Percentiles rank a stretch among this genome's conserved stretches.
Conservation (phyloP, 2,113 vertebrate genomes). For the Gambusia affinis region DNA sequence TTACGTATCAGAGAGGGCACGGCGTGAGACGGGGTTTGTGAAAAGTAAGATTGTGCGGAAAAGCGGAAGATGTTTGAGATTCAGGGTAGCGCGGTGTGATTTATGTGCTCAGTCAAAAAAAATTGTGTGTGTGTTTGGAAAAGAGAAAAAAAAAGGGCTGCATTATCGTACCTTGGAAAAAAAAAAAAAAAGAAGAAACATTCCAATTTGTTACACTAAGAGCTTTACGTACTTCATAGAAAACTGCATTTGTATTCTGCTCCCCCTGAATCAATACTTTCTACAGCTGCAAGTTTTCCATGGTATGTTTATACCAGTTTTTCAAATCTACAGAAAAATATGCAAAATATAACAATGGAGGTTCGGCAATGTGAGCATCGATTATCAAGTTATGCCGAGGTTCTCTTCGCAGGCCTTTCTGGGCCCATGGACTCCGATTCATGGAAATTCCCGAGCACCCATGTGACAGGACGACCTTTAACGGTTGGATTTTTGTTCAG, state of each 20-base stretch:
- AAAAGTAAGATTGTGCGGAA: conserved; percentile 30
- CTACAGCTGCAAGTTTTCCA: neutral
- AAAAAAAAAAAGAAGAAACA: neutral
- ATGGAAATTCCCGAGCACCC: too few relatives aligned
- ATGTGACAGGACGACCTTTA: too few relatives aligned
- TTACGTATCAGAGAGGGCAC: conserved; percentile 43
- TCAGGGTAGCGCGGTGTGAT: neutral
- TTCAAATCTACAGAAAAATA: neutral
- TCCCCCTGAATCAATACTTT: too few relatives aligned
- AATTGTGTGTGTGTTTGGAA: neutral
- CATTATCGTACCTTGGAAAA: neutral
- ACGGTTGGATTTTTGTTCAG: too few relatives aligned
- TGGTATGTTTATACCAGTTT: neutral
- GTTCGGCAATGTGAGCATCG: neutral
- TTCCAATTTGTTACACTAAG: neutral
- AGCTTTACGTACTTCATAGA: neutral
- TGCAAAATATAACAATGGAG: neutral
- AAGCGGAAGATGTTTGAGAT: conserved; percentile 27
- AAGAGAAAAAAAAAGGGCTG: neutral
- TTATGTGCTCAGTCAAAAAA: conserved; percentile 1
- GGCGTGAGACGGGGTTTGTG: conserved; percentile 21
- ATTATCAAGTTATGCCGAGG: neutral
- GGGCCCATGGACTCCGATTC: neutral
- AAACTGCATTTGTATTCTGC: neutral
- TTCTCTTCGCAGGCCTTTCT: too few relatives aligned